Percentiles rank a stretch among this genome's conserved stretches.
Conservation (phyloP, 2,113 vertebrate genomes). For the Sphaerodactylus townsendi region DNA sequence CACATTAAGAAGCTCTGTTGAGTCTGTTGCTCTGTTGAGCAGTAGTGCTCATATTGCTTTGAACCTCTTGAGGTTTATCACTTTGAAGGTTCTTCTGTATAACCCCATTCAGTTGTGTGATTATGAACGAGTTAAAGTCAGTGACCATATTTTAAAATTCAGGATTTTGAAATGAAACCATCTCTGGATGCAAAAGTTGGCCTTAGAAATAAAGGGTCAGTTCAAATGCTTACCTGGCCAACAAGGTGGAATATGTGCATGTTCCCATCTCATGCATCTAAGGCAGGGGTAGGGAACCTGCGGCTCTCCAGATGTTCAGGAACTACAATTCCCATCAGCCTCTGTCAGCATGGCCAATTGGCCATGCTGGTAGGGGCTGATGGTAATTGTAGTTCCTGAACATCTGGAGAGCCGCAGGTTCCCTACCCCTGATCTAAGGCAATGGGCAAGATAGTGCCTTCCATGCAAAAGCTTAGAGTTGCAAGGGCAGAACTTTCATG, state of each 20-base stretch:
- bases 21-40: no score
- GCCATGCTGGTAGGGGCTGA: no score
- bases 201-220: not conserved
- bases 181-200: not conserved
- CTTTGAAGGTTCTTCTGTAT: not conserved
- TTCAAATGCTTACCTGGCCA: not conserved
- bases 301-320: no score
- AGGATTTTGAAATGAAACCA: constrained; percentile 11
- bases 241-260: no score
- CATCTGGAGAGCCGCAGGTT: no score
- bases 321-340: no score
- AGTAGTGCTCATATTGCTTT: not conserved
- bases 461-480: not conserved
- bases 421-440: no score
- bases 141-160: not conserved
- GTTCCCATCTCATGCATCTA: not conserved
- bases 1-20: not conserved
- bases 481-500: not conserved
- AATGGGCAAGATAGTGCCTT: not conserved
- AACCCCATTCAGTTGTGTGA: not conserved
- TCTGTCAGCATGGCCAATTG: no score
- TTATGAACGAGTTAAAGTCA: constrained; percentile 26
- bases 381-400: no score
- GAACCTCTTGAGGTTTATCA: not conserved
- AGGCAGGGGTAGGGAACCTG: no score